phyloP scores from a whole-genome alignment of 2,888 invertebrate species.

The Cremastinae sp. region DNA sequence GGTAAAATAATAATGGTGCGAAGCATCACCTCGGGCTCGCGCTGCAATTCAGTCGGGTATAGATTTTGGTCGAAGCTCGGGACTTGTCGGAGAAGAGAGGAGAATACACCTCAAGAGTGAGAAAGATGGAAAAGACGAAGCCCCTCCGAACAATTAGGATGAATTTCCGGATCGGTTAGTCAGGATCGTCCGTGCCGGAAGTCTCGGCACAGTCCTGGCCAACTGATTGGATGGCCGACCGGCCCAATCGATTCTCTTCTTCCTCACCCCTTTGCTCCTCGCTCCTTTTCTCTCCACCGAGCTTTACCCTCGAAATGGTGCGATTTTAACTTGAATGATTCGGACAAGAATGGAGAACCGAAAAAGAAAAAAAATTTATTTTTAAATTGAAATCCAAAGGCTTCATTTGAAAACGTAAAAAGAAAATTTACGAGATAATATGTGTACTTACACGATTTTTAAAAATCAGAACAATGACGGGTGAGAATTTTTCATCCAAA shows the following conservation, averaged over 20 bases:
- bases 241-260: conserved; percentile 57
- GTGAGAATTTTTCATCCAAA: too few relatives aligned
- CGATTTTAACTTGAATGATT: background rate
- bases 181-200: conserved; percentile 61
- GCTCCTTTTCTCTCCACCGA: too few relatives aligned
- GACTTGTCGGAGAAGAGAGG: conserved; percentile 11
- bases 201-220: conserved; percentile 55
- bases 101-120: background rate
- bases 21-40: conserved; percentile 49
- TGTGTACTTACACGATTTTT: too few relatives aligned
- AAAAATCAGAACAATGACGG: too few relatives aligned
- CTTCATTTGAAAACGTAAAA: too few relatives aligned
- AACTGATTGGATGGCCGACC: conserved; percentile 65
- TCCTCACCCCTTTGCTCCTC: background rate
- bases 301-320: too few relatives aligned
- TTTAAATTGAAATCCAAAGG: too few relatives aligned
- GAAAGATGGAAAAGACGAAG: conserved; percentile 23
- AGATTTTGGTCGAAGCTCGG: conserved; percentile 6
- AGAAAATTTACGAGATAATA: too few relatives aligned
- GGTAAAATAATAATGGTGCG: conserved; percentile 57
- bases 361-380: background rate
- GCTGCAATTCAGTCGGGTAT: conserved; percentile 19
- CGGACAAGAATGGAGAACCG: background rate
- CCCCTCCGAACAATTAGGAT: conserved; percentile 62
- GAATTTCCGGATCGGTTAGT: conserved; percentile 63